Evolutionary conservation across 2,888 invertebrate genomes (phyloP).

Genomic region (Allygus modestus): DNA sequence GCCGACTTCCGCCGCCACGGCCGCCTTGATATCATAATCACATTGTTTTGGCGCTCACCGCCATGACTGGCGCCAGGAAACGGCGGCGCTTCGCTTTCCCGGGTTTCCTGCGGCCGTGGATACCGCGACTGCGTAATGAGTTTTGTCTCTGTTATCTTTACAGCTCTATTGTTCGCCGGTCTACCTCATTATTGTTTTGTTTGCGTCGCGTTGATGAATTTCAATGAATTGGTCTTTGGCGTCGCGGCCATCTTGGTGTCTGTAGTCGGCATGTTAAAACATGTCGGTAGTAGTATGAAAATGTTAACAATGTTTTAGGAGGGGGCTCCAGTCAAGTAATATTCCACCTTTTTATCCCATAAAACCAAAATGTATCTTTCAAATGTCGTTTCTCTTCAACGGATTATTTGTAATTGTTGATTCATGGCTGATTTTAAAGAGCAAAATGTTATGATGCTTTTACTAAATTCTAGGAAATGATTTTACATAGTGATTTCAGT

Average conservation of each 20-base stretch:
- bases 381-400: too few relatives aligned
- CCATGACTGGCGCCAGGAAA: conserved; percentile 50
- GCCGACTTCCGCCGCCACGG: conserved; percentile 21
- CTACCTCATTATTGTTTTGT: conserved; percentile 20
- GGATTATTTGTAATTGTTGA: too few relatives aligned
- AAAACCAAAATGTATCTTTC: too few relatives aligned
- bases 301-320: too few relatives aligned
- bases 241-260: neutral
- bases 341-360: too few relatives aligned
- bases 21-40: conserved; percentile 46
- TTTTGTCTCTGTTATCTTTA: conserved; percentile 42
- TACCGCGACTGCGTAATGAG: conserved; percentile 41
- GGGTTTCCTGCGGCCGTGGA: conserved; percentile 10
- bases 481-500: too few relatives aligned
- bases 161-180: conserved; percentile 23
- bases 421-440: too few relatives aligned
- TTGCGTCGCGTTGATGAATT: neutral
- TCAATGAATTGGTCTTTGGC: neutral
- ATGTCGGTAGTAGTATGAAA: too few relatives aligned
- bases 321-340: too few relatives aligned
- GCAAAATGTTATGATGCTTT: too few relatives aligned
- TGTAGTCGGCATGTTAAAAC: too few relatives aligned
- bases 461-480: too few relatives aligned
- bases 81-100: conserved; percentile 3
- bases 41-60: conserved; percentile 36